These are phyloP conservation scores for Pogonognathellus flavescens DNA, from an alignment of 1,140 invertebrate species.

Conservation along the genomic window DNA sequence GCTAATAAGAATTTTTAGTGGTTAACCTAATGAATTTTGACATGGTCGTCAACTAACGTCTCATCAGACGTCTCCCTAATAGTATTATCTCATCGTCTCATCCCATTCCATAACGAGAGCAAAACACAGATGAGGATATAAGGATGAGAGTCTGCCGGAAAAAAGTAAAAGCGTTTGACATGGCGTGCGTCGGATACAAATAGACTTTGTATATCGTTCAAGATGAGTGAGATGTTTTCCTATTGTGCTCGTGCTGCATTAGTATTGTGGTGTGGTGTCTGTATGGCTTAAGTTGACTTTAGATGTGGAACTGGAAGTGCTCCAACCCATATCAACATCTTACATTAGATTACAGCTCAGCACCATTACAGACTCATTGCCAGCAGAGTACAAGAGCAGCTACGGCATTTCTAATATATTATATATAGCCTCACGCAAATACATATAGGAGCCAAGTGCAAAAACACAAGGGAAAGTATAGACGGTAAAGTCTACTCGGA, in stretches of 20 bases:
- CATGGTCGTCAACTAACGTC: slow-evolving; percentile 32
- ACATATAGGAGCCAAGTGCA: neutral
- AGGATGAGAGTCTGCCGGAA: neutral
- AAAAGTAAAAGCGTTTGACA: slow-evolving; percentile 33
- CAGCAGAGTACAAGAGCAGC: neutral
- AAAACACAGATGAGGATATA: too few relatives aligned
- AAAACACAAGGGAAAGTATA: neutral
- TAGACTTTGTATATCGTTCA: neutral
- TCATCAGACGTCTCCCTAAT: slow-evolving; percentile 38
- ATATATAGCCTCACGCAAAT: neutral
- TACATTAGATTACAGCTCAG: slow-evolving; percentile 25
- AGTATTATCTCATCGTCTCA: slow-evolving; percentile 30
- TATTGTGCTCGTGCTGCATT: slow-evolving; percentile 17
- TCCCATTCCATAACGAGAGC: neutral
- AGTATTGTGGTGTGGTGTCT: slow-evolving; percentile 6
- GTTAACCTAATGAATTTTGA: slow-evolving; percentile 34
- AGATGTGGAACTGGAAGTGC: slow-evolving; percentile 16
- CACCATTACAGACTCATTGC: slow-evolving; percentile 26
- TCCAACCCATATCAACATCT: slow-evolving; percentile 23
- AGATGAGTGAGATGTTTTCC: slow-evolving; percentile 13
- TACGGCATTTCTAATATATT: too few relatives aligned
- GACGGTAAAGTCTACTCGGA: neutral
- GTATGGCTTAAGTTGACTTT: neutral
- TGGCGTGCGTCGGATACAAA: slow-evolving; percentile 14
- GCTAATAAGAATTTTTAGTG: slow-evolving; percentile 24